Percentiles rank a stretch among this genome's conserved stretches.
phyloP scores from a whole-genome alignment of 2,888 invertebrate species.

The Callosobruchus maculatus region DNA sequence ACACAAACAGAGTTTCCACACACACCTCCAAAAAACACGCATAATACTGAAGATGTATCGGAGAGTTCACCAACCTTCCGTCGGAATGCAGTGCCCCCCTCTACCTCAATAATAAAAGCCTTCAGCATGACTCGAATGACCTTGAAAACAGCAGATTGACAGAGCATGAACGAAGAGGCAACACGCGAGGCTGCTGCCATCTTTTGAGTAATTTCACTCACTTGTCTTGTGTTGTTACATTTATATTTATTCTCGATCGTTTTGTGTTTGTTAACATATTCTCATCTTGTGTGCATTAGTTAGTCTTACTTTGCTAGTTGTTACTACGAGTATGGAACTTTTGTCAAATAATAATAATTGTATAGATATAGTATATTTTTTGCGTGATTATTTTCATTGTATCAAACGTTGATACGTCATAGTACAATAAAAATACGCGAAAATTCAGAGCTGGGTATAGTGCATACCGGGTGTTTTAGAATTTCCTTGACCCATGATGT shows the following conservation, averaged over 20 bases:
- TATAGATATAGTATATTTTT: background rate
- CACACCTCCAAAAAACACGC: background rate
- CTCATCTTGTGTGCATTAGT: conserved; percentile 20
- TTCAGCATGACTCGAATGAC: conserved; percentile 33
- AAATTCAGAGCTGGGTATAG: no score
- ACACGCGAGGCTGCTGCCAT: conserved; percentile 45
- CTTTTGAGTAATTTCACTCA: conserved; percentile 31
- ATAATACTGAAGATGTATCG: background rate
- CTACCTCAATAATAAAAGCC: conserved; percentile 8
- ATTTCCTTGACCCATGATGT: no score
- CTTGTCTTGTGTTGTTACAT: conserved; percentile 11
- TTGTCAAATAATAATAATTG: conserved; percentile 10
- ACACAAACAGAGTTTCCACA: background rate
- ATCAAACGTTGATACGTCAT: no score
- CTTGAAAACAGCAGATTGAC: conserved; percentile 28
- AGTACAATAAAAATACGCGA: no score
- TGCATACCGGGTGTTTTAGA: no score
- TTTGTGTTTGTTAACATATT: background rate
- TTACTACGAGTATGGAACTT: conserved; percentile 7
- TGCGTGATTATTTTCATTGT: no score
- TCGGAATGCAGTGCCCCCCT: background rate
- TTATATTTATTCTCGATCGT: background rate
- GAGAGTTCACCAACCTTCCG: background rate
- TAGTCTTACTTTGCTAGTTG: conserved; percentile 18
- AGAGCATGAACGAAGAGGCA: background rate